phyloP scores from a whole-genome alignment of 2,113 vertebrate species.

The Grus americana region DNA sequence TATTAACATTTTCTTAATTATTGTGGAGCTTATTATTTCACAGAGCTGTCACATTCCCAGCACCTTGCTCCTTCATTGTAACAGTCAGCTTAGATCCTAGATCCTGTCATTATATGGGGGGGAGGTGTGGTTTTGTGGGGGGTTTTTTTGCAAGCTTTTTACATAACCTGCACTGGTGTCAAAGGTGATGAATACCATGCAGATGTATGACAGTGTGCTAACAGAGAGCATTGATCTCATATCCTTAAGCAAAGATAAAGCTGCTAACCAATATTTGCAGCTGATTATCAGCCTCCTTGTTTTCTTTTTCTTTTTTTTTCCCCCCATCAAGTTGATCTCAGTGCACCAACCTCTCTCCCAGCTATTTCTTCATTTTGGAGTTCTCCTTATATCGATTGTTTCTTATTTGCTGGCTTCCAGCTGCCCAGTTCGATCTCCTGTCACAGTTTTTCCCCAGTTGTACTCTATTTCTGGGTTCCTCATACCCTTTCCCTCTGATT shows the following conservation, averaged over 20 bases:
- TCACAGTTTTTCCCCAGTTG: background rate
- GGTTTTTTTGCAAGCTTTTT: background rate
- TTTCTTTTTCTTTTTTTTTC: background rate
- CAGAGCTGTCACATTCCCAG: background rate
- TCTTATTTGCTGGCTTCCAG: background rate
- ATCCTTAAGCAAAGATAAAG: slow-evolving; percentile 2
- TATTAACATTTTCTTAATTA: background rate
- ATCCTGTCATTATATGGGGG: background rate
- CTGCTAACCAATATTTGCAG: background rate
- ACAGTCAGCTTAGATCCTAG: background rate
- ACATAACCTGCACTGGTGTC: background rate
- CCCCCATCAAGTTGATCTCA: background rate
- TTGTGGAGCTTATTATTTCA: background rate
- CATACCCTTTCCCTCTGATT: background rate
- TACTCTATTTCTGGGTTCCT: background rate
- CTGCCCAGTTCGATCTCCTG: background rate
- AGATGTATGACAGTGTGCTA: background rate
- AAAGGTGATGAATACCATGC: background rate
- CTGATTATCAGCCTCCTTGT: background rate
- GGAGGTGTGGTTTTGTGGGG: background rate
- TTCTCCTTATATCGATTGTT: background rate
- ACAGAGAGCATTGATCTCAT: background rate
- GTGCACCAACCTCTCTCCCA: background rate
- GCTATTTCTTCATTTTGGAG: background rate
- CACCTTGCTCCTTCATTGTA: slow-evolving; percentile 9